Evolutionary conservation across 2,113 vertebrate genomes (phyloP).

Genomic region (Amia ocellicauda): DNA sequence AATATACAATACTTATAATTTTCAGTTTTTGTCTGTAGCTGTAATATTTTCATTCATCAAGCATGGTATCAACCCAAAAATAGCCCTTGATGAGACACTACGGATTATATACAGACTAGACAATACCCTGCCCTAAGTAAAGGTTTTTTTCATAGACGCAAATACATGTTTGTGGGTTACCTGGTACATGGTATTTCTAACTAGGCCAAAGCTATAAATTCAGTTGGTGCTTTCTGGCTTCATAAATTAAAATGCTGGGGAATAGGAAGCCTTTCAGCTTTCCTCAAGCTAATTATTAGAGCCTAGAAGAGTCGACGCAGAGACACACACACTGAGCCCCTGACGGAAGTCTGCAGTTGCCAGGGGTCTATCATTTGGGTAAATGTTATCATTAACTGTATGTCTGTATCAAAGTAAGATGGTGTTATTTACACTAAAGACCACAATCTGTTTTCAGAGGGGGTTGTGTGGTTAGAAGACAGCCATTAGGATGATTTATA

Average conservation of each 20-base stretch:
- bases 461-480: constrained; percentile 53
- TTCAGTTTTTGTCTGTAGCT: too few species aligned
- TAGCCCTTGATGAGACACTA: too few species aligned
- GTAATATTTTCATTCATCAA: too few species aligned
- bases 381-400: constrained; percentile 69
- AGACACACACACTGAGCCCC: constrained; percentile 37
- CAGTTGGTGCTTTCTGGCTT: neutral
- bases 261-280: constrained; percentile 29
- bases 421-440: constrained; percentile 72
- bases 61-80: too few species aligned
- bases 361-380: constrained; percentile 60
- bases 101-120: too few species aligned
- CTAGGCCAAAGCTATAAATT: neutral
- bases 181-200: neutral
- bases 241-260: constrained; percentile 26
- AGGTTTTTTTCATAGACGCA: too few species aligned
- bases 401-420: constrained; percentile 61
- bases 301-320: constrained; percentile 32
- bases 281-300: constrained; percentile 38
- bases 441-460: constrained; percentile 60
- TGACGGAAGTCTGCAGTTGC: constrained; percentile 49
- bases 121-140: too few species aligned
- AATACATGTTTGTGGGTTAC: neutral
- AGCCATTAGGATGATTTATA: constrained; percentile 53
- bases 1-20: too few species aligned